Evolutionary conservation across 2,888 invertebrate species (phyloP).

Genomic region (Ceraclea dissimilis): DNA sequence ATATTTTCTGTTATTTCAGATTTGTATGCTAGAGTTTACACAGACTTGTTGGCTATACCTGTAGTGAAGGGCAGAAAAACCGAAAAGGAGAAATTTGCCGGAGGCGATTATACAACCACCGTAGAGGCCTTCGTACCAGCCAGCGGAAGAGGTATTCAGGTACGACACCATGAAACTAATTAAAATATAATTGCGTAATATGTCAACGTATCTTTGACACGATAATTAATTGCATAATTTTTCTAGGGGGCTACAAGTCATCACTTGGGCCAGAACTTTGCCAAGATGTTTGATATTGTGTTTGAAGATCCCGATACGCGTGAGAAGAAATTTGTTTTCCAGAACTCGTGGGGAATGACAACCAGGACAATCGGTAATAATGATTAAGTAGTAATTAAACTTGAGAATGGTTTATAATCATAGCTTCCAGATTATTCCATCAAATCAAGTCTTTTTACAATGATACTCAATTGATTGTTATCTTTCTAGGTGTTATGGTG

Average conservation of each 20-base stretch:
- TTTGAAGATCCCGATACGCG: constrained; percentile 90
- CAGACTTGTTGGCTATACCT: constrained; percentile 85
- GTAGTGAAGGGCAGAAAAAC: constrained; percentile 95
- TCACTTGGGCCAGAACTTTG: constrained; percentile 98
- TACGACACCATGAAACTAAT: constrained; percentile 30
- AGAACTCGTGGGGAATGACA: constrained; percentile 98
- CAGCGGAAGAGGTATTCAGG: constrained; percentile 89
- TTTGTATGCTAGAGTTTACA: constrained; percentile 85
- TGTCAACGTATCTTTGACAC: not conserved
- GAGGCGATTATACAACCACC: constrained; percentile 94
- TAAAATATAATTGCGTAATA: not conserved
- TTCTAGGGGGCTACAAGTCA: constrained; percentile 90
- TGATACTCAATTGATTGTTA: not conserved
- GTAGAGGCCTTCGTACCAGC: constrained; percentile 94
- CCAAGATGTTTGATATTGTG: constrained; percentile 97
- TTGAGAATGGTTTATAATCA: not conserved
- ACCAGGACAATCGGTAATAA: constrained; percentile 83
- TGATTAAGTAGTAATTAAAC: not conserved
- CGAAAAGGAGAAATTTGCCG: constrained; percentile 99
- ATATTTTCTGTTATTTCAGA: constrained; percentile 48
- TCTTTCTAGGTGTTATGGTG: constrained; percentile 79
- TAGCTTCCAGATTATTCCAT: not conserved
- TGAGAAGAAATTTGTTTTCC: constrained; percentile 82
- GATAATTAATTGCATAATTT: not conserved
- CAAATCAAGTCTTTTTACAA: not conserved